Percentiles rank a stretch among this genome's conserved stretches.
Conservation (phyloP, 2,113 vertebrate genomes). For the Heteronetta atricapilla region DNA sequence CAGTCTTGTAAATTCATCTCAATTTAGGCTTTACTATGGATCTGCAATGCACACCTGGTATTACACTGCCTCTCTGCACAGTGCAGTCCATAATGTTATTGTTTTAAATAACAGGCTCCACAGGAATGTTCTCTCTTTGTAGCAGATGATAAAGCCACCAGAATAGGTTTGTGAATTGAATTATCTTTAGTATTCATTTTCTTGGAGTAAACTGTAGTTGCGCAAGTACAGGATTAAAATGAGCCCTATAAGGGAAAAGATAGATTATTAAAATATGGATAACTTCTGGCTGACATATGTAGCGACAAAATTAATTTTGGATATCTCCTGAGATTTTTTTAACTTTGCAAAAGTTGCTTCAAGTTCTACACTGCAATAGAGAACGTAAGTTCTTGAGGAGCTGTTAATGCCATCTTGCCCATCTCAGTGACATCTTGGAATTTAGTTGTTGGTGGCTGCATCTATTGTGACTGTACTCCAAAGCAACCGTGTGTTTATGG, state of each 20-base stretch:
- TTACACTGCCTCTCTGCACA: background rate
- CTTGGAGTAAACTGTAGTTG: constrained; percentile 6
- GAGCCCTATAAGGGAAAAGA: background rate
- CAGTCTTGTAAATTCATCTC: background rate
- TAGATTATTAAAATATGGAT: constrained; percentile 4
- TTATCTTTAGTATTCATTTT: background rate
- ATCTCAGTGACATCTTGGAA: background rate
- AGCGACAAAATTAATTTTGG: constrained; percentile 18
- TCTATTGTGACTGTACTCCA: background rate
- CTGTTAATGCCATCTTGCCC: background rate
- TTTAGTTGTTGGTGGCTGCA: background rate
- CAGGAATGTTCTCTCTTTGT: background rate
- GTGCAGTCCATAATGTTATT: background rate
- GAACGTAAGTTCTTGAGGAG: background rate
- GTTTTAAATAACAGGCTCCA: constrained; percentile 2
- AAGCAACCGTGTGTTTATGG: background rate
- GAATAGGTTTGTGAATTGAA: background rate
- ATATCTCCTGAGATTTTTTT: background rate
- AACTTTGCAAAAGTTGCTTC: background rate
- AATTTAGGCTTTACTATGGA: background rate
- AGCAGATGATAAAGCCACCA: background rate
- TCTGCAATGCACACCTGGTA: background rate
- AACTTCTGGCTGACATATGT: background rate
- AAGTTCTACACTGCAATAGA: background rate
- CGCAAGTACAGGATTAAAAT: constrained; percentile 30